Evolutionary conservation across 2,113 vertebrate species (phyloP), one percentile per base, ranked within the genome.

Genomic region (Phyllostomus hastatus): DNA sequence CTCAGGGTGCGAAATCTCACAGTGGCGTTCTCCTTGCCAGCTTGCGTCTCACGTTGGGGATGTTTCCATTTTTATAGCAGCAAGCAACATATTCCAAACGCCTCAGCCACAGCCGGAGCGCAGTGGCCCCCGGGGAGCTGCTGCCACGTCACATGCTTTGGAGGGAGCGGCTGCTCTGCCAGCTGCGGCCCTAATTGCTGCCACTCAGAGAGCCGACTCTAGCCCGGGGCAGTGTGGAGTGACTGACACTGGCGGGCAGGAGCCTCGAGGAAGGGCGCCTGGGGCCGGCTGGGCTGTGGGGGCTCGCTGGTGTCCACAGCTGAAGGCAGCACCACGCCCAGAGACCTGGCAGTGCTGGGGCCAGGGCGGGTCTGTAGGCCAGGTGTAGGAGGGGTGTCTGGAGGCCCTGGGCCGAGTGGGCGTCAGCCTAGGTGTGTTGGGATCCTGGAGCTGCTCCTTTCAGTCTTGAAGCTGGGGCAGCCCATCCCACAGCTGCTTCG

Each of bases 21-120:
- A 81, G 96, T 10, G 64, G 91, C 79, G 35, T 91, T 69, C 89
- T 97, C 95, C 94, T 95, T 31, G 82, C 97, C 97, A 97, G 97
- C 96, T 97, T 97, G 93, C 93, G 82, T 97, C 79, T 94, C 97
- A 97, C 97, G 67, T 97, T 96, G 86, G 89, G 95, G 89, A 94
- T 98, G 97, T 98, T 97, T 97, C 97, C 97, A 98, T 98, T 98
- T 98, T 98, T 97, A 95, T 69, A 96, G 95, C 96, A 97, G 95
- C 89, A 93, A 96, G 95, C 83, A 97, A 59, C 70, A 4, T 83
- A 94, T 95, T 96, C 97, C 97, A 96, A 94, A 88, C 1, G 43
- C 93, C 95, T 91, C 86, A 93, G 91, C 95, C 88, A 24, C 70
- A 95, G 95, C 82, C 89, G 0, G 86, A 92, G 78, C 12, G 2